Conservation (phyloP, 1,140 invertebrate species). For the Acromyrmex heyeri region DNA sequence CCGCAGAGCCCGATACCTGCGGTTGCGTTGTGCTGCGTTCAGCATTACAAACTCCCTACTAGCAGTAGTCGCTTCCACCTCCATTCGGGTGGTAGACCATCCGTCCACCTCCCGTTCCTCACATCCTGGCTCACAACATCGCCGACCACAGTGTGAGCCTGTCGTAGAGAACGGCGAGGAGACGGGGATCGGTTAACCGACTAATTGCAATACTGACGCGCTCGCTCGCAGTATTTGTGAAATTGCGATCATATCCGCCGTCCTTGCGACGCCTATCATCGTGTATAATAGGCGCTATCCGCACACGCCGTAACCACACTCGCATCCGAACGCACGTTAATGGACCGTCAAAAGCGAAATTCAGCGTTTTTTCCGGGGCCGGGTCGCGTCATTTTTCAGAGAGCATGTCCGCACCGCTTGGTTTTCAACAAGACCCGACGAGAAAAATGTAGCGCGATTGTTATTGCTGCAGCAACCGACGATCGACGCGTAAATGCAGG, state of each 20-base stretch:
- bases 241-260: slow-evolving; percentile 78
- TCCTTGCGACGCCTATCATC: slow-evolving; percentile 58
- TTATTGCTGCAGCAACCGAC: slow-evolving; percentile 48
- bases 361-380: slow-evolving; percentile 54
- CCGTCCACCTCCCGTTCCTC: slow-evolving; percentile 35
- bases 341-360: slow-evolving; percentile 62
- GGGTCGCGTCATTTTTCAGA: slow-evolving; percentile 68
- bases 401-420: slow-evolving; percentile 38
- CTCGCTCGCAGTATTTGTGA: slow-evolving; percentile 78
- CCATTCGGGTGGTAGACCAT: background rate
- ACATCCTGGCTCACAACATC: slow-evolving; percentile 56
- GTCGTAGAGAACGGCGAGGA: slow-evolving; percentile 36
- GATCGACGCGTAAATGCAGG: slow-evolving; percentile 55
- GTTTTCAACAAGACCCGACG: slow-evolving; percentile 36
- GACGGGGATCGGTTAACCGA: slow-evolving; percentile 79
- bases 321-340: slow-evolving; percentile 44
- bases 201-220: slow-evolving; percentile 83
- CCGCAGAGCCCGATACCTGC: slow-evolving; percentile 81
- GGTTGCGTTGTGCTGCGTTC: slow-evolving; percentile 79
- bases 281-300: slow-evolving; percentile 46
- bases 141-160: slow-evolving; percentile 60
- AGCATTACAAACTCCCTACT: slow-evolving; percentile 71
- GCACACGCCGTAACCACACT: slow-evolving; percentile 20
- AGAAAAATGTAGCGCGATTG: slow-evolving; percentile 36
- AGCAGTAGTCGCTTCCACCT: slow-evolving; percentile 23